phyloP scores from a whole-genome alignment of 2,113 vertebrate genomes.

The Candoia aspera region DNA sequence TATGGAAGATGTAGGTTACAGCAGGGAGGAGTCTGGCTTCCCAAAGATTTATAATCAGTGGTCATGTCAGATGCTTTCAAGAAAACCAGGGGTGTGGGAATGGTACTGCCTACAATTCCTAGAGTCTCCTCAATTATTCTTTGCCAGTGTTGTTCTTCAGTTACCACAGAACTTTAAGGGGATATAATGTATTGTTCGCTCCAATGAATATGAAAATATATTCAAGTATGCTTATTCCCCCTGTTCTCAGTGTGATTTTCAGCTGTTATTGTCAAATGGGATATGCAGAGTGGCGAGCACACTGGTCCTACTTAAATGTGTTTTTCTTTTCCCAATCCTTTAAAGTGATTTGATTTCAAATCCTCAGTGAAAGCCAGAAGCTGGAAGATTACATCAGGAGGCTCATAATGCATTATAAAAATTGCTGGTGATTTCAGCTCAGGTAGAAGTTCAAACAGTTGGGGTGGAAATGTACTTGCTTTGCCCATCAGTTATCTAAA shows the following conservation, averaged over 20 bases:
- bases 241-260: neutral
- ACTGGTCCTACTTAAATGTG: conserved; percentile 40
- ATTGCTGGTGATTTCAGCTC: conserved; percentile 54
- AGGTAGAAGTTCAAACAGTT: conserved; percentile 47
- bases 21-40: neutral
- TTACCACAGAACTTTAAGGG: neutral
- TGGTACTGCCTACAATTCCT: neutral
- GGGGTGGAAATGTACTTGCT: conserved; percentile 52
- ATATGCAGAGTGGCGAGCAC: neutral
- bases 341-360: conserved; percentile 57
- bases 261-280: conserved; percentile 21
- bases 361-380: conserved; percentile 55
- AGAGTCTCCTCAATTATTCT: neutral
- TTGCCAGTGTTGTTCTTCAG: neutral
- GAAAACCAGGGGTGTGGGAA: neutral
- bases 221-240: neutral
- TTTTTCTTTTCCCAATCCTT: conserved; percentile 27
- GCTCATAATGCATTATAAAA: conserved; percentile 48
- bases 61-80: neutral
- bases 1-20: neutral
- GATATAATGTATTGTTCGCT: neutral
- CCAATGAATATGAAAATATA: neutral
- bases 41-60: neutral
- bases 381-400: conserved; percentile 42
- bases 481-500: conserved; percentile 56